These are phyloP conservation scores for Drosophila rubida DNA, from an alignment of 2,888 invertebrate genomes.

Conservation along the genomic window DNA sequence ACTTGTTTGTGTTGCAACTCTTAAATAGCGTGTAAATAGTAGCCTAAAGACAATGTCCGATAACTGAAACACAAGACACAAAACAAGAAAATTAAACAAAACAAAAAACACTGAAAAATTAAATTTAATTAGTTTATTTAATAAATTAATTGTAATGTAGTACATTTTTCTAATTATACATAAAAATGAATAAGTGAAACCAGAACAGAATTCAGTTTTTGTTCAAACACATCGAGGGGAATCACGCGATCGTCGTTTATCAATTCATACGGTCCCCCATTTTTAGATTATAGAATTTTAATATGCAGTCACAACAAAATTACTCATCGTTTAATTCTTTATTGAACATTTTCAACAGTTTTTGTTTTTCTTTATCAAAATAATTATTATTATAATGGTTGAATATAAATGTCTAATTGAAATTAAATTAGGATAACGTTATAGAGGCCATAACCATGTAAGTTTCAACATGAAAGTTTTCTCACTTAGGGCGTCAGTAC, in stretches of 20 bases:
- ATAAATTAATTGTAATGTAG: conserved; percentile 76
- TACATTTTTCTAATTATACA: conserved; percentile 76
- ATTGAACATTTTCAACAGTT: conserved; percentile 17
- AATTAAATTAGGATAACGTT: neutral
- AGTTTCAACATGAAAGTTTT: neutral
- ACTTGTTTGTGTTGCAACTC: conserved; percentile 61
- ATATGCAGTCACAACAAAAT: neutral
- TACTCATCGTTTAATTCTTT: conserved; percentile 5
- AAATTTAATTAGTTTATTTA: conserved; percentile 76
- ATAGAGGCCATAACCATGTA: conserved; percentile 2
- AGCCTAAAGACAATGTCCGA: conserved; percentile 68
- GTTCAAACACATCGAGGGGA: neutral
- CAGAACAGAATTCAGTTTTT: conserved; percentile 30
- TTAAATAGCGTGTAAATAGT: conserved; percentile 75
- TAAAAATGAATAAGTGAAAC: conserved; percentile 47
- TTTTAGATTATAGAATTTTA: conserved; percentile 1
- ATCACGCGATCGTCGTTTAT: neutral
- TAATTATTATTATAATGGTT: neutral
- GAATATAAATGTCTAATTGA: neutral
- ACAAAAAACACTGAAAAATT: conserved; percentile 59
- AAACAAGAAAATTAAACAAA: conserved; percentile 32
- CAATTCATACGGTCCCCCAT: neutral
- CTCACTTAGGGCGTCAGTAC: conserved; percentile 59
- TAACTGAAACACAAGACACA: conserved; percentile 58
- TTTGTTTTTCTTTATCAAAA: neutral